These are phyloP conservation scores for Drosophila austrosaltans DNA, from an alignment of 2,888 invertebrate species.

Conservation along the genomic window DNA sequence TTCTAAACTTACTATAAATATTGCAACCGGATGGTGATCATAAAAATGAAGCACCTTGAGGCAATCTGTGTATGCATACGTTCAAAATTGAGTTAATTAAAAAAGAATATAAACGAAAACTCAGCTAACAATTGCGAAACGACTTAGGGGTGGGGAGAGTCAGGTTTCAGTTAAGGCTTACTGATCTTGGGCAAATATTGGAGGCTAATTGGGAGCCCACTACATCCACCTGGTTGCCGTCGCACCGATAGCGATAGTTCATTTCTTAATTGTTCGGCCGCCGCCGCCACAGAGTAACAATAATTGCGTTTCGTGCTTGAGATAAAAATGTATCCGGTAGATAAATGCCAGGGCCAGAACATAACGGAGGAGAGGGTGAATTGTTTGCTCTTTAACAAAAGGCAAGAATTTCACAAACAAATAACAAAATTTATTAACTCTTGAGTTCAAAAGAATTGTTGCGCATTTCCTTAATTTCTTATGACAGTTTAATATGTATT, in stretches of 20 bases:
- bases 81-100: conserved; percentile 64
- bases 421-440: conserved; percentile 70
- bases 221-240: conserved; percentile 43
- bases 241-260: conserved; percentile 64
- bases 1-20: conserved; percentile 67
- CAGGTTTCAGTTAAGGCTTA: conserved; percentile 22
- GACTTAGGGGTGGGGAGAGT: conserved; percentile 28
- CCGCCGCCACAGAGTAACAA: conserved; percentile 40
- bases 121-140: conserved; percentile 49
- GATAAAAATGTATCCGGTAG: conserved; percentile 78
- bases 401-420: conserved; percentile 67
- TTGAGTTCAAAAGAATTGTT: conserved; percentile 73
- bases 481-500: conserved; percentile 70
- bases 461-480: conserved; percentile 72
- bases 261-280: conserved; percentile 72
- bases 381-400: conserved; percentile 21
- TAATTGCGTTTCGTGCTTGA: conserved; percentile 37
- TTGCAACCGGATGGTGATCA: conserved; percentile 71
- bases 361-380: not conserved
- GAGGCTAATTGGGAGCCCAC: conserved; percentile 56
- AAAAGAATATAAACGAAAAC: conserved; percentile 61
- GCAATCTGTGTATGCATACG: conserved; percentile 55
- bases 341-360: conserved; percentile 53
- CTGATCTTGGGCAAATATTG: conserved; percentile 61
- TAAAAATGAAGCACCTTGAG: conserved; percentile 62